Evolutionary conservation across 2,888 invertebrate species (phyloP), one percentile per base, ranked within the genome.

Genomic region (Pyrocoelia pectoralis): DNA sequence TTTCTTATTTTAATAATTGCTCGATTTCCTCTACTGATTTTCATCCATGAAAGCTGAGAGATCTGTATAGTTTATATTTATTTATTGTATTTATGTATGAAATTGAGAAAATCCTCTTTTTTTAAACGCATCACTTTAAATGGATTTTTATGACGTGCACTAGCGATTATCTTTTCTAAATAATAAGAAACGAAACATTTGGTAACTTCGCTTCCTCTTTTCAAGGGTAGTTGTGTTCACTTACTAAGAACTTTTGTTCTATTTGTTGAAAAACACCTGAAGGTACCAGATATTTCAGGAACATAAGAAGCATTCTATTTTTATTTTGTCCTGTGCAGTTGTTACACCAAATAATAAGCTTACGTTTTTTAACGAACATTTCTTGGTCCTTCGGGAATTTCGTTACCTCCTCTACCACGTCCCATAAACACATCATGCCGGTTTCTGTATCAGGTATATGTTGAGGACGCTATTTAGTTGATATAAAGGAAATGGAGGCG

Each of bases 231-330:
- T 12, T 43, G 17, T 43, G 43, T 43, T 12, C 43, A 43, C 43
- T 43, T 43, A 43, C 43, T 43, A 43, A 43, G 43, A 43, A 43
- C 14, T 43, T 43, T 43, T 43, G 41, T 43, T 43, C 8, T 40
- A 40, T 40, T 40, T 40, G 40, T 40, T 40, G 13, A 8, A 43
- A 43, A 43, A 43, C 9, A 43, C 41, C 41, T 43, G 41, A 14
- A 43, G 41, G 2, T 43, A 43, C 41, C 3, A 43, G 41, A 43
- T 43, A 43, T 43, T 8, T 43, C 41, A 9, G 41, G 15, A 38
- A n/a, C 38, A 12, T 38, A 5, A 38, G 38, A 38, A 38, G 38
- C 5, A 38, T 12, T 38, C 38, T 38, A 38, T 38, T 12, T 38
- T 9, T 38, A 38, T 38, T 38, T 38, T 38, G 10, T 5, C 38